Evolutionary conservation across 2,888 invertebrate genomes (phyloP).

Genomic region (Xylocampa areola): DNA sequence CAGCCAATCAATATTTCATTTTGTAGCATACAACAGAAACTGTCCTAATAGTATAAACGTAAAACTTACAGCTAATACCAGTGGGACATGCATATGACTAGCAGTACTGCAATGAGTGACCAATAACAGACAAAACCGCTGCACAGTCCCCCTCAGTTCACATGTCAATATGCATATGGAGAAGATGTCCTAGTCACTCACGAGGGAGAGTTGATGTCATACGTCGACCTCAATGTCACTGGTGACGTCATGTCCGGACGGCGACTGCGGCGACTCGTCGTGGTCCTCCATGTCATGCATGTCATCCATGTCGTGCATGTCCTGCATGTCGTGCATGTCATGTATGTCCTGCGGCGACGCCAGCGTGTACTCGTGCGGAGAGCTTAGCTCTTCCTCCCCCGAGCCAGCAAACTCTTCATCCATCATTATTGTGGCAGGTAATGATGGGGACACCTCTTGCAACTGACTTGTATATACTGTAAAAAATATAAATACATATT

Average conservation of each 20-base stretch:
- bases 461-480: conserved; percentile 84
- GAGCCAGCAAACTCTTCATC: conserved; percentile 81
- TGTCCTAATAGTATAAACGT: conserved; percentile 36
- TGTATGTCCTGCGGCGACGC: conserved; percentile 65
- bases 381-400: conserved; percentile 78
- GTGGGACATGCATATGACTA: conserved; percentile 73
- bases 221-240: conserved; percentile 86
- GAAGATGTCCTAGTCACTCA: conserved; percentile 71
- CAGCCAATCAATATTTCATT: conserved; percentile 33
- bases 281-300: conserved; percentile 17
- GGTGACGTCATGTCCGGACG: conserved; percentile 70
- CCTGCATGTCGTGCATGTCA: conserved; percentile 35
- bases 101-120: conserved; percentile 62
- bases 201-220: conserved; percentile 79
- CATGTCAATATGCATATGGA: conserved; percentile 47
- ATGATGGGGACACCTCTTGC: conserved; percentile 83
- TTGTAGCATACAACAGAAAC: conserved; percentile 38
- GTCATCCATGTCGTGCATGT: conserved; percentile 46
- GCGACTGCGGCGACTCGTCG: conserved; percentile 72
- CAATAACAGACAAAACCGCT: conserved; percentile 38
- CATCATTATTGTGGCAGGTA: conserved; percentile 89
- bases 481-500: conserved; percentile 42
- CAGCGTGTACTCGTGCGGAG: conserved; percentile 76
- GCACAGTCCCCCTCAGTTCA: conserved; percentile 41
- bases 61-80: conserved; percentile 66